Percentiles rank a stretch among this genome's conserved stretches.
Evolutionary conservation across 2,797 vertebrate genomes (phyloP).

Genomic region (Sebastes baramenuke): DNA sequence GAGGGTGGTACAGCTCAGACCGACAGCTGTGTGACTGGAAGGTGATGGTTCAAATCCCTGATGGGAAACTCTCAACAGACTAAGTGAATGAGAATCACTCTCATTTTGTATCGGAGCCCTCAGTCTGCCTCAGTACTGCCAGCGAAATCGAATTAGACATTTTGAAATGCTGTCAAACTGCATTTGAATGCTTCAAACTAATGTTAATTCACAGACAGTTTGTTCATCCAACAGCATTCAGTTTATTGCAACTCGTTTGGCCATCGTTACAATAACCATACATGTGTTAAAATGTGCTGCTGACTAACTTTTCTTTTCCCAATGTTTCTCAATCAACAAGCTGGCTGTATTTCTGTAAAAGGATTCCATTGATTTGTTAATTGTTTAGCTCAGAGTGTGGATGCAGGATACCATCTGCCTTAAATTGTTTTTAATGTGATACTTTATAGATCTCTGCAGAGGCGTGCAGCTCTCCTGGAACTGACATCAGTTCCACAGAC

Average conservation of each 20-base stretch:
- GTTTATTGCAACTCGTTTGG: not conserved
- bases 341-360: not conserved
- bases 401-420: not conserved
- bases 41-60: not conserved
- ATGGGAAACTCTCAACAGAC: not conserved
- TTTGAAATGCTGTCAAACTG: not conserved
- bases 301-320: not conserved
- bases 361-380: not conserved
- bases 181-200: not conserved
- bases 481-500: not conserved
- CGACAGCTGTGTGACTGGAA: not conserved
- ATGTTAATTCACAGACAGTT: not conserved
- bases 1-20: not conserved
- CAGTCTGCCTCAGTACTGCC: not conserved
- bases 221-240: not conserved
- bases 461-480: not conserved
- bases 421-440: constrained; percentile 1
- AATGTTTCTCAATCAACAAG: not conserved
- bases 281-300: not conserved
- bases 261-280: not conserved
- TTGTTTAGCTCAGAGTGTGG: not conserved
- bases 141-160: not conserved
- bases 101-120: not conserved
- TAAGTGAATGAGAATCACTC: not conserved
- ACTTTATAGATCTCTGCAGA: not conserved